Evolutionary conservation across 2,113 vertebrate species (phyloP).

Genomic region (Canis aureus): DNA sequence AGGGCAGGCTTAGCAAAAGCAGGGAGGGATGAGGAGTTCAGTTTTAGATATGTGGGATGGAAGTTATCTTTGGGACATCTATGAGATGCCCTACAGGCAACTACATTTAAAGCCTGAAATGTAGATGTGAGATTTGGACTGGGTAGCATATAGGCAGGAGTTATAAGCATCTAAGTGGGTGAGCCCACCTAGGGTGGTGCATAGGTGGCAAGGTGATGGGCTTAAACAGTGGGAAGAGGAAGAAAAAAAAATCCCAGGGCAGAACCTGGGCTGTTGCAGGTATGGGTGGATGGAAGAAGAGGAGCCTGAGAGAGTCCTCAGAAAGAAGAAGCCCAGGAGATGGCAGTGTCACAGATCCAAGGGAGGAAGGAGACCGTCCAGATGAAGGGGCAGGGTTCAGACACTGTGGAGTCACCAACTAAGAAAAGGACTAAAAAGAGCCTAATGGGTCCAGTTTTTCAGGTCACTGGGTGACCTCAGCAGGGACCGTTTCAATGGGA

Average conservation of each 20-base stretch:
- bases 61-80: not conserved
- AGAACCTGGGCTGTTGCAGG: not conserved
- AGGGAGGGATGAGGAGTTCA: not conserved
- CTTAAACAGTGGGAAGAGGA: not conserved
- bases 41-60: not conserved
- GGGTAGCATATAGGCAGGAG: not conserved
- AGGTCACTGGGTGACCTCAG: not conserved
- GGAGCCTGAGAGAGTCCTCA: not conserved
- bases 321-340: slow-evolving; percentile 37
- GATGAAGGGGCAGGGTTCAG: not conserved
- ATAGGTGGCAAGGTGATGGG: not conserved
- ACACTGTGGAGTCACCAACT: not conserved
- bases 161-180: not conserved
- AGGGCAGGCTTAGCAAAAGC: not conserved
- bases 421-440: slow-evolving; percentile 12
- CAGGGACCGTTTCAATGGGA: slow-evolving; percentile 30
- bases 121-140: not conserved
- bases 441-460: not conserved
- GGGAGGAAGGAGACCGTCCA: not conserved
- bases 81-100: not conserved
- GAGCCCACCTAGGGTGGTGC: not conserved
- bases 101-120: slow-evolving; percentile 4
- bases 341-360: not conserved
- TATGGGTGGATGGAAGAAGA: not conserved
- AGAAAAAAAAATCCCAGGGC: not conserved